Percentiles rank a stretch among this genome's conserved stretches.
These are phyloP conservation scores for Echiichthys vipera DNA, from an alignment of 2,797 vertebrate species.

Conservation along the genomic window DNA sequence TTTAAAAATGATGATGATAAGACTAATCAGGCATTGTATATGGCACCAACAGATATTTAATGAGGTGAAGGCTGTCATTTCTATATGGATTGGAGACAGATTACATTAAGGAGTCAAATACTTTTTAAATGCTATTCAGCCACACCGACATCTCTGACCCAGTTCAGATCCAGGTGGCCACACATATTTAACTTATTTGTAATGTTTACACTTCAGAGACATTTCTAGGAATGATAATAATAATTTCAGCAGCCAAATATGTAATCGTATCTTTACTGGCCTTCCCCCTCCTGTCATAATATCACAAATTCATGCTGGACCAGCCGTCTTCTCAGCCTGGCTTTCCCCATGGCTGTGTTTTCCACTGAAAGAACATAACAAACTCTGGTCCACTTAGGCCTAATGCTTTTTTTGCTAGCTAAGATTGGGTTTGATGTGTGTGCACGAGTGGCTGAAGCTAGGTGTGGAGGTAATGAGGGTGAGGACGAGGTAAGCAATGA, in stretches of 20 bases:
- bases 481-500: constrained; percentile 33
- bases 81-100: neutral
- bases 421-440: constrained; percentile 52
- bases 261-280: constrained; percentile 65
- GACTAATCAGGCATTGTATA: constrained; percentile 75
- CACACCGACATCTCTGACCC: constrained; percentile 27
- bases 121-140: neutral
- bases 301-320: constrained; percentile 59
- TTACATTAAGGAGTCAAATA: constrained; percentile 1
- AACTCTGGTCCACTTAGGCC: constrained; percentile 60
- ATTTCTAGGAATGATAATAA: constrained; percentile 73
- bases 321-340: constrained; percentile 12
- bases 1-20: constrained; percentile 59
- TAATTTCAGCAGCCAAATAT: constrained; percentile 64
- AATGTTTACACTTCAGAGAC: constrained; percentile 68
- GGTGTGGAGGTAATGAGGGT: constrained; percentile 40
- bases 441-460: constrained; percentile 21
- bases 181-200: constrained; percentile 72
- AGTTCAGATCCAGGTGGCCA: constrained; percentile 34
- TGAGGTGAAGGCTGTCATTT: neutral
- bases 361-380: constrained; percentile 65
- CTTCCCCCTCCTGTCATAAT: constrained; percentile 69
- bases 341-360: constrained; percentile 49
- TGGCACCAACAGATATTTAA: neutral
- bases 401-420: constrained; percentile 62